A percentile compares a stretch with the other conserved stretches of the same genome.
Conservation (phyloP, 2,113 vertebrate species). For the Progne subis region DNA sequence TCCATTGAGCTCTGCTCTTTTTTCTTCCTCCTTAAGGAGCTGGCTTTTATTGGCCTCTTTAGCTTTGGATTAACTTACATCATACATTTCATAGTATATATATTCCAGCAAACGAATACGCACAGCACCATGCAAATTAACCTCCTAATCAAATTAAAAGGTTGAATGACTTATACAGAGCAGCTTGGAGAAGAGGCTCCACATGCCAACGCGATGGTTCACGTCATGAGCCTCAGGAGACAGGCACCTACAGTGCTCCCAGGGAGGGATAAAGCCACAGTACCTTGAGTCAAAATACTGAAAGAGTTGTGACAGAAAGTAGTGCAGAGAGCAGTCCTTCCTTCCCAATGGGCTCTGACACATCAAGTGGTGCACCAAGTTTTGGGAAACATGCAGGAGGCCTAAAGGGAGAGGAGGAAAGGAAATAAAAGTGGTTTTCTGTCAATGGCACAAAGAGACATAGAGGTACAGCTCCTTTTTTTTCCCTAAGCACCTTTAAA, state of each 20-base stretch:
- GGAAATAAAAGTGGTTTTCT: neutral
- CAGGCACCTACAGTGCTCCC: neutral
- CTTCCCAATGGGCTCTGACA: neutral
- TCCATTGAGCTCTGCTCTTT: constrained; percentile 63
- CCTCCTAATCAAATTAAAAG: constrained; percentile 70
- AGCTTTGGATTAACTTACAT: constrained; percentile 76
- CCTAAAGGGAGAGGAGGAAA: neutral
- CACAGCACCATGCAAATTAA: constrained; percentile 56
- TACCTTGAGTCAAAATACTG: neutral
- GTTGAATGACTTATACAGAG: constrained; percentile 37
- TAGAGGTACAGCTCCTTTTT: neutral
- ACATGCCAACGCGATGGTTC: neutral
- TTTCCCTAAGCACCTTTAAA: neutral
- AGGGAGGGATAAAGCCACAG: constrained; percentile 17
- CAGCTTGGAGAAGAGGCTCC: constrained; percentile 6
- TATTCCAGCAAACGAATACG: constrained; percentile 65
- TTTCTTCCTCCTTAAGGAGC: constrained; percentile 60
- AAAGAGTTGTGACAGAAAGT: neutral
- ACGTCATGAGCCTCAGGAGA: neutral
- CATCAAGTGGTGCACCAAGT: neutral
- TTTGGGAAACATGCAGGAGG: neutral
- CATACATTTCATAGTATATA: constrained; percentile 67
- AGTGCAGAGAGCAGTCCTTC: neutral
- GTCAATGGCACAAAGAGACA: neutral
- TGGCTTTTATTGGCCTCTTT: constrained; percentile 71